A percentile compares a stretch with the other conserved stretches of the same genome.
Conservation (phyloP, 2,888 invertebrate species). For the Ormyrus nitidulus region DNA sequence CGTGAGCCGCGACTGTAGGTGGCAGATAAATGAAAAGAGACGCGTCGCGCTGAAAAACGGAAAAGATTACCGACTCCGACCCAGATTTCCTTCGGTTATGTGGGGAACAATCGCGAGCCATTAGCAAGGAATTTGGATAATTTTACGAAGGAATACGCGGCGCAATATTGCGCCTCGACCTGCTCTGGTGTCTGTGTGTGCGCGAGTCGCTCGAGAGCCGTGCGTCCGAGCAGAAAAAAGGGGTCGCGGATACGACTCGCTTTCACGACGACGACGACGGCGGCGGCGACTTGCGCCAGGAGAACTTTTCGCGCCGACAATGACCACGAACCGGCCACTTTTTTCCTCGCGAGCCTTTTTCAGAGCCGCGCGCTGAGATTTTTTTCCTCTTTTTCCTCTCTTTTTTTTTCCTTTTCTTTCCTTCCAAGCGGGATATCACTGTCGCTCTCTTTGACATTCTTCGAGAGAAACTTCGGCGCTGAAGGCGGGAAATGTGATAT, state of each 20-base stretch:
- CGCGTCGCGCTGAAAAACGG: background rate
- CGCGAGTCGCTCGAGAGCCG: background rate
- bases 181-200: background rate
- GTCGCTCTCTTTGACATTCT: no score
- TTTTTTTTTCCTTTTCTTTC: no score
- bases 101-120: conserved; percentile 7
- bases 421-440: no score
- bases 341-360: no score
- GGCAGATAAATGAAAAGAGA: background rate
- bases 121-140: conserved; percentile 31
- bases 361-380: no score
- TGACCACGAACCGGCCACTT: no score
- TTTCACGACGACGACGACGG: conserved; percentile 32
- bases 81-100: conserved; percentile 4
- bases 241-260: conserved; percentile 47
- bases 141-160: conserved; percentile 18
- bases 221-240: conserved; percentile 49
- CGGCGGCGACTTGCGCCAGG: background rate
- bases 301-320: no score
- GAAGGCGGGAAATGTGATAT: no score
- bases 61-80: background rate
- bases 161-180: background rate
- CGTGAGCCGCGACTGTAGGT: no score
- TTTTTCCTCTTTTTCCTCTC: no score
- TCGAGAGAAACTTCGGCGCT: no score